Base-by-base conservation (phyloP, 64 coral and sea anemone genomes). In the Acropora yongei region DNA sequence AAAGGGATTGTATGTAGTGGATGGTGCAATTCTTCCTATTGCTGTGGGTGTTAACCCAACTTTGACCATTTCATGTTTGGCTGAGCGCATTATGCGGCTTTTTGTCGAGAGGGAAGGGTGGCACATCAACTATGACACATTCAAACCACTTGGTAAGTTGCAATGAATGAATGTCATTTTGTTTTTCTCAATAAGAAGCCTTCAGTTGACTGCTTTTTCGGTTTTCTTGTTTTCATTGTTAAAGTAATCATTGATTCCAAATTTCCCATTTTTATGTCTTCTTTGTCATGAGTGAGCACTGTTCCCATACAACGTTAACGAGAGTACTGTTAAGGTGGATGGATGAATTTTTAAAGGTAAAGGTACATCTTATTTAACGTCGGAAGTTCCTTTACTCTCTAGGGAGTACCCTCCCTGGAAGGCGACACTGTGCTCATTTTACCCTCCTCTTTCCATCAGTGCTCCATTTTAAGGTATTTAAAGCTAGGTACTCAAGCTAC, bases 11-110 rank as follows among this genome's bases (percentile, higher is more conserved):
- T 93, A 93, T 87, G 91, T 93, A 45, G 77, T 93, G 14, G 91
- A 93, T 68, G 91, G 91, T 39, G 74, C 91, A 39, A 78, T 93
- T 88, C 61, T 93, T 80, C 91, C 91, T 4, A 60, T 55, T 20
- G 74, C 91, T 46, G 82, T 93, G 60, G 91, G 91, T 41, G 84
- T 93, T 39, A 93, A 93, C 43, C 91, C 91, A 53, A 72, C 91
- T 19, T 42, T 86, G 44, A 93, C 91, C 6, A 93, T 93, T 77
- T 68, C 91, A 3, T 87, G 83, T 41, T n/a, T 93, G 8, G 91
- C 91, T 12, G 91, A 93, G 67, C 83, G 91, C n/a, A 80, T 83
- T 80, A 75, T 93, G 84, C 60, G 91, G 10, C 47, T 93, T 9
- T 48, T 93, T 44, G 91, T 77, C 19, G 30, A 93, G 16, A 68